Conservation (phyloP, 2,113 vertebrate species). For the Oostethus manadensis region DNA sequence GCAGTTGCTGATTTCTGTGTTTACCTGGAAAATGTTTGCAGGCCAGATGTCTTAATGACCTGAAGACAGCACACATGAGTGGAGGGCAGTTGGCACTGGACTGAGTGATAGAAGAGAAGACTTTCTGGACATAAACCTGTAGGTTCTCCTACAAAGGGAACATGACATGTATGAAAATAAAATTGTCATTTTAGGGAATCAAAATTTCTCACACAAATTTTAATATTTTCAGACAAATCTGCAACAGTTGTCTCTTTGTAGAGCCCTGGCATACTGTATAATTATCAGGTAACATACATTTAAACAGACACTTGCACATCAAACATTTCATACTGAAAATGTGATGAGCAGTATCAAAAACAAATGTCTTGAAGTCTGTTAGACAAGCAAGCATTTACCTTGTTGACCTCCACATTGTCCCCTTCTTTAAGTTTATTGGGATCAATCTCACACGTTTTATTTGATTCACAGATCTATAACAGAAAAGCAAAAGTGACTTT, state of each 20-base stretch:
- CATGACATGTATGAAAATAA: background rate
- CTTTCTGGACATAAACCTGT: constrained; percentile 90
- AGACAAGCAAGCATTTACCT: constrained; percentile 63
- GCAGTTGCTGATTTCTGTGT: constrained; percentile 6
- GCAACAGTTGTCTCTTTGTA: no score
- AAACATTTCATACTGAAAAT: no score
- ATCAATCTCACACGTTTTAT: constrained; percentile 96
- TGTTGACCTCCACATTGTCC: constrained; percentile 91
- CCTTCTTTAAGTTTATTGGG: constrained; percentile 91
- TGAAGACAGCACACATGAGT: constrained; percentile 95
- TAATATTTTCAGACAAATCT: no score
- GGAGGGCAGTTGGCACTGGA: constrained; percentile 96
- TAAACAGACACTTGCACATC: no score
- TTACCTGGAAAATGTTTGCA: constrained; percentile 91
- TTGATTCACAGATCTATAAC: constrained; percentile 87
- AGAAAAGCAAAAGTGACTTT: background rate
- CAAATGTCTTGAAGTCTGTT: background rate
- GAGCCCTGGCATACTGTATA: no score
- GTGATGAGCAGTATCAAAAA: background rate
- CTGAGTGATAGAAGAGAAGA: constrained; percentile 89
- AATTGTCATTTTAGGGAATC: no score
- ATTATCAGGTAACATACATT: no score
- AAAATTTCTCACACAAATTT: no score
- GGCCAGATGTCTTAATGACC: constrained; percentile 87
- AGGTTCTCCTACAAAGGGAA: constrained; percentile 84